Conservation (phyloP, 2,888 invertebrate genomes). For the Pristionchus japonicus region DNA sequence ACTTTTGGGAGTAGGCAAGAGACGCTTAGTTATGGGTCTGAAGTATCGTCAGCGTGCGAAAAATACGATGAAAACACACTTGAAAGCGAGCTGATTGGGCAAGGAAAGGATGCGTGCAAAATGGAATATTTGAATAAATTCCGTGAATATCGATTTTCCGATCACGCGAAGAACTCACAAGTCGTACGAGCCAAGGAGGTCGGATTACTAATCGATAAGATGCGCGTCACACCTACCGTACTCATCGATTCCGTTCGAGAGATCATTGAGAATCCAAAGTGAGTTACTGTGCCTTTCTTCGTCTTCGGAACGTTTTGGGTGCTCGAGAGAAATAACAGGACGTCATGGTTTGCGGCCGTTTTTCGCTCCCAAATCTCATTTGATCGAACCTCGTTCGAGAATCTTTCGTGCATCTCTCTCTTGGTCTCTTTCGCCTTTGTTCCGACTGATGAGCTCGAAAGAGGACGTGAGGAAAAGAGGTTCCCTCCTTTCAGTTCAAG, state of each 20-base stretch:
- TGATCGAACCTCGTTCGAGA: not conserved
- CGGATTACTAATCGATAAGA: constrained; percentile 44
- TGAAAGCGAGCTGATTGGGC: not conserved
- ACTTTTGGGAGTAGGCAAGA: not conserved
- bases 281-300: not conserved
- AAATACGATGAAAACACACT: not conserved
- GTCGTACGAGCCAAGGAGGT: constrained; percentile 34
- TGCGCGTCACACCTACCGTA: not conserved
- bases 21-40: not conserved
- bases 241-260: constrained; percentile 36
- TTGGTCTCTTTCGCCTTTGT: constrained; percentile 6
- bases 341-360: not conserved
- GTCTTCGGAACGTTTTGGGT: not conserved
- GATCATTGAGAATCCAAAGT: constrained; percentile 30
- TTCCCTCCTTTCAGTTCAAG: not conserved
- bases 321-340: constrained; percentile 1
- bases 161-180: constrained; percentile 48
- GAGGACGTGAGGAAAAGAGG: not conserved
- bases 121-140: not conserved
- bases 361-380: not conserved
- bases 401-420: not conserved
- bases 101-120: not conserved
- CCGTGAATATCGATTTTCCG: not conserved
- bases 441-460: not conserved
- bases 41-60: not conserved